phyloP scores from a whole-genome alignment of 2,113 vertebrate species.

The Dissostichus mawsoni region DNA sequence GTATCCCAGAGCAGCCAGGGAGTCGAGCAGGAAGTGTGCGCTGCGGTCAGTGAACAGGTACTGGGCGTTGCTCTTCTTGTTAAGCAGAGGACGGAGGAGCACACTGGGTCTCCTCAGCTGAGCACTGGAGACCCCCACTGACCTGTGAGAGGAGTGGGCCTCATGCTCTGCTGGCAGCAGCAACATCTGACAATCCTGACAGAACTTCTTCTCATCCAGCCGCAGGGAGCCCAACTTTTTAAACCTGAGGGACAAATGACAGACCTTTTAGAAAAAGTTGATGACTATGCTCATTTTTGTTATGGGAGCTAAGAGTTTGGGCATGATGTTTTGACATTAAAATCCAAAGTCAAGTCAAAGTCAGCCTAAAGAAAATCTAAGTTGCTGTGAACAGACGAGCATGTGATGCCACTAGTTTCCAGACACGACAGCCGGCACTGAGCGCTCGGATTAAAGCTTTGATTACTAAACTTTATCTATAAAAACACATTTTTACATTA shows the following conservation, averaged over 20 bases:
- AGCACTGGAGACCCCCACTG: constrained; percentile 73
- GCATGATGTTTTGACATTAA: background rate
- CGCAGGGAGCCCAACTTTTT: constrained; percentile 85
- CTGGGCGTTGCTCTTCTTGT: constrained; percentile 96
- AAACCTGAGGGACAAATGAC: constrained; percentile 81
- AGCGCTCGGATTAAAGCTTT: too few relatives aligned
- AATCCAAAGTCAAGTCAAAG: background rate
- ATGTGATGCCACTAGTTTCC: too few relatives aligned
- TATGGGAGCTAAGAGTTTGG: background rate
- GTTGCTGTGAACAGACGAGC: too few relatives aligned
- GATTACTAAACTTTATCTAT: too few relatives aligned
- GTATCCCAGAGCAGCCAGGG: constrained; percentile 87
- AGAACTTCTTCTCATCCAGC: constrained; percentile 87
- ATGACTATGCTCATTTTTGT: background rate
- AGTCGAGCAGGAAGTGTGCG: constrained; percentile 88
- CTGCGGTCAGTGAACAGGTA: constrained; percentile 94
- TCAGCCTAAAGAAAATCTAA: background rate
- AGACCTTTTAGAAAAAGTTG: background rate
- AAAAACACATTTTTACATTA: background rate
- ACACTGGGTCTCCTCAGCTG: constrained; percentile 88
- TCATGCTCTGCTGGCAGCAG: constrained; percentile 84
- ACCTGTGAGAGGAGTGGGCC: constrained; percentile 81
- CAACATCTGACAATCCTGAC: constrained; percentile 89
- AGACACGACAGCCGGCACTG: too few relatives aligned
- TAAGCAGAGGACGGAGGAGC: constrained; percentile 89